Conservation (phyloP, 2,888 invertebrate genomes). For the Lissocephala sabroskyi region DNA sequence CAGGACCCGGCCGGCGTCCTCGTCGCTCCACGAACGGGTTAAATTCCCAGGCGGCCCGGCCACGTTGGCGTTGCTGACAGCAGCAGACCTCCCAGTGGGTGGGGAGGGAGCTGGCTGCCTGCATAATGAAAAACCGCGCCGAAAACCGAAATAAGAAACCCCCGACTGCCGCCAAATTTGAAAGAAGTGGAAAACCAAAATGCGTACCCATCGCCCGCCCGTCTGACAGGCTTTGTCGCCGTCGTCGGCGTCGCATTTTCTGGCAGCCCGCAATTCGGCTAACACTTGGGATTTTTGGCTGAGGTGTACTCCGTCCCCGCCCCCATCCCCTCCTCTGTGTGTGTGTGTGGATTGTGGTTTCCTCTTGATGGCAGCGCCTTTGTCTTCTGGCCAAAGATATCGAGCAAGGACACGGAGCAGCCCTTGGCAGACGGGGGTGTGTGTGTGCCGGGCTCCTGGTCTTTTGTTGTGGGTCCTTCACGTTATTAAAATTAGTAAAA, state of each 20-base stretch:
- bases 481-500: conserved; percentile 70
- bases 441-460: conserved; percentile 1
- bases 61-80: conserved; percentile 24
- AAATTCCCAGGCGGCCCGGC: conserved; percentile 47
- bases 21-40: conserved; percentile 47
- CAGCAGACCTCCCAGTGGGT: conserved; percentile 5
- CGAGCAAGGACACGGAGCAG: neutral
- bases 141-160: conserved; percentile 26
- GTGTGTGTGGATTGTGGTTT: conserved; percentile 42
- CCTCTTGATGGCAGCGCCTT: conserved; percentile 43
- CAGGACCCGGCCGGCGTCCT: conserved; percentile 21
- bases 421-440: too few species aligned
- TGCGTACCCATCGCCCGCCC: too few species aligned
- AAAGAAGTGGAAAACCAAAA: conserved; percentile 29
- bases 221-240: neutral
- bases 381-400: neutral
- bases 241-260: neutral
- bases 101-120: neutral
- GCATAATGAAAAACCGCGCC: conserved; percentile 51
- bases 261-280: conserved; percentile 16
- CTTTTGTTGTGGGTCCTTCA: conserved; percentile 39
- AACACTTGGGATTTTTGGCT: conserved; percentile 5
- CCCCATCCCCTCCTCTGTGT: conserved; percentile 3
- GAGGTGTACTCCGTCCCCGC: neutral
- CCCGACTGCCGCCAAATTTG: conserved; percentile 32